Evolutionary conservation across 2,888 invertebrate species (phyloP), one percentile per base, ranked within the genome.

Genomic region (Troides aeacus): DNA sequence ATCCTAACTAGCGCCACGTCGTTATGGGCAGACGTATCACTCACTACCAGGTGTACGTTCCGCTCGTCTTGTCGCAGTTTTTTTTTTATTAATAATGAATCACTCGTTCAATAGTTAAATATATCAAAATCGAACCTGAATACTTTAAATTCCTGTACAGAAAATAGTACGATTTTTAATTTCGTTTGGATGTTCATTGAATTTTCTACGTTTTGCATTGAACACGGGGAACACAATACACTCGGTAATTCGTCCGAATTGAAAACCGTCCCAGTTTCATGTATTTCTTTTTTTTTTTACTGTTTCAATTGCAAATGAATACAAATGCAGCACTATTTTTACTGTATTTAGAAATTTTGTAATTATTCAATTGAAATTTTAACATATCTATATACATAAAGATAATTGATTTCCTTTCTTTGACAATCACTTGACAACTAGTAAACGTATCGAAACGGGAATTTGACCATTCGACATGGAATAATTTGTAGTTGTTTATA

Each of bases 131-230:
- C 4, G 2, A 50, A 50, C 50, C 50, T 50, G 50, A 17, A 50
- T 50, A 50, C 17, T 50, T 50, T 50, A 17, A 50, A 50, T 50
- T 50, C 50, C 50, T 0, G 23, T 1, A 59, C 23, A 53, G 53
- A 63, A 30, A 39, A 30, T 30, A 24, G 62, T 64, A 58, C 57
- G 24, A 23, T 59, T 59, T 57, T 62, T 68, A 62, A 68, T 68
- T 62, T 30, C 42, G 57, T 62, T 62, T 57, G 23, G 30, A 57
- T 58, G 67, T 68, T 57, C 58, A 58, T 62, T 68, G 62, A 68
- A 68, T 68, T 68, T 57, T 68, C 21, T 50, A 46, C 46, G n/a
- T 17, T 68, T 62, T 62, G 46, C 67, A 68, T 68, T 68, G 62
- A 62, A 66, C 56, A 56, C 62, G 18, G 61, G 61, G 23, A 66